A percentile compares a stretch with the other conserved stretches of the same genome.
Conservation (phyloP, 2,888 invertebrate species). For the Dryadula phaetusa region DNA sequence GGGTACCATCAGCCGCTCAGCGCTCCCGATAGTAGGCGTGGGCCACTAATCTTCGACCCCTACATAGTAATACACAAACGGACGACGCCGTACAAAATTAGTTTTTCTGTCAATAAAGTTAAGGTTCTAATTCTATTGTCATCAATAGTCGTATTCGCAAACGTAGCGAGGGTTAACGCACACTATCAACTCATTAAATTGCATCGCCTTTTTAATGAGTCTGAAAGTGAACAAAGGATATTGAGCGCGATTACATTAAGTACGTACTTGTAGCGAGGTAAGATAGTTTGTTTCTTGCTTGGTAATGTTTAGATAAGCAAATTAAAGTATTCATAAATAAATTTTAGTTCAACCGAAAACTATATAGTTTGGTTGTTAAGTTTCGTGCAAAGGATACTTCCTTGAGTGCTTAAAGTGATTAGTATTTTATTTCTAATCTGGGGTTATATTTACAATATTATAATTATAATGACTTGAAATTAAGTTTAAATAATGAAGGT, state of each 20-base stretch:
- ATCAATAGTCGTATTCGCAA: conserved; percentile 68
- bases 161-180: conserved; percentile 83
- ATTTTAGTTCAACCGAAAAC: conserved; percentile 38
- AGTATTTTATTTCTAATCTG: not conserved
- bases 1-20: conserved; percentile 83
- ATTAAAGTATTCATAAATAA: conserved; percentile 47
- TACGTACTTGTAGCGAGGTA: conserved; percentile 73
- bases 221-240: conserved; percentile 85
- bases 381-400: not conserved
- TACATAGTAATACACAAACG: conserved; percentile 75
- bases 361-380: conserved; percentile 18
- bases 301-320: conserved; percentile 59
- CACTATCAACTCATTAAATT: conserved; percentile 85
- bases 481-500: too few relatives aligned
- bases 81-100: conserved; percentile 53
- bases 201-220: conserved; percentile 85
- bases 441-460: not conserved
- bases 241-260: conserved; percentile 83
- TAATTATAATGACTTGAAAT: too few relatives aligned
- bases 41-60: conserved; percentile 84
- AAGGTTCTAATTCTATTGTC: conserved; percentile 55
- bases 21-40: conserved; percentile 82
- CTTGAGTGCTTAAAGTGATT: not conserved
- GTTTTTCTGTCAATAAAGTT: conserved; percentile 51
- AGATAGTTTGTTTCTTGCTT: conserved; percentile 65